Evolutionary conservation across 2,113 vertebrate genomes (phyloP).

Genomic region (Dasyornis broadbenti): DNA sequence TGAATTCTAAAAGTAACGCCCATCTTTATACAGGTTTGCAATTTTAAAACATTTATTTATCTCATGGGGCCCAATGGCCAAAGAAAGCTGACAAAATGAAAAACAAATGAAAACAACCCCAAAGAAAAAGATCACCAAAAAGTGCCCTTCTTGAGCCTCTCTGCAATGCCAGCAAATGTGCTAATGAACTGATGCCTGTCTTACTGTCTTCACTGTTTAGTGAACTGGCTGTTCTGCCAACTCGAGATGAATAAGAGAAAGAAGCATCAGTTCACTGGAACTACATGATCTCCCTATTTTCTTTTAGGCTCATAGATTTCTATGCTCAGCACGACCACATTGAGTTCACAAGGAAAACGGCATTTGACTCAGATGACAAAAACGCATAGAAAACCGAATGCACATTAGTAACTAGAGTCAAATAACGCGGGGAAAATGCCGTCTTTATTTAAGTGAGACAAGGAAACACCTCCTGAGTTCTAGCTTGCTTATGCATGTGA

Average conservation of each 20-base stretch:
- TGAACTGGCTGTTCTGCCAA: constrained; percentile 43
- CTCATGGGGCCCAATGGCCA: background rate
- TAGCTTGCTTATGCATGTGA: background rate
- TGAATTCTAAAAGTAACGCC: background rate
- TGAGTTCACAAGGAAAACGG: background rate
- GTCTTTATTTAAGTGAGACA: background rate
- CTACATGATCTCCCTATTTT: background rate
- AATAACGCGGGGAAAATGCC: background rate
- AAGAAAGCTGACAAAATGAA: background rate
- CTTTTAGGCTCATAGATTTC: background rate
- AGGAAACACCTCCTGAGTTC: background rate
- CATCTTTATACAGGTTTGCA: background rate
- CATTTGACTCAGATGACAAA: background rate
- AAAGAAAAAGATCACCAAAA: background rate
- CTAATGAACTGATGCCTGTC: background rate
- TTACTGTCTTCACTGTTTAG: background rate
- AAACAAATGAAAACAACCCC: background rate
- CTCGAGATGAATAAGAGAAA: background rate
- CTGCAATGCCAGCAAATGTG: background rate
- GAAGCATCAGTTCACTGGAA: background rate
- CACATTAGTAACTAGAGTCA: background rate
- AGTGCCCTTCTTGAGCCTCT: background rate
- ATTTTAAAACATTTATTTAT: background rate
- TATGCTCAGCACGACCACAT: background rate
- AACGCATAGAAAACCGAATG: background rate